These are phyloP conservation scores for Thelaira solivaga DNA, from an alignment of 2,888 invertebrate species.

Conservation along the genomic window DNA sequence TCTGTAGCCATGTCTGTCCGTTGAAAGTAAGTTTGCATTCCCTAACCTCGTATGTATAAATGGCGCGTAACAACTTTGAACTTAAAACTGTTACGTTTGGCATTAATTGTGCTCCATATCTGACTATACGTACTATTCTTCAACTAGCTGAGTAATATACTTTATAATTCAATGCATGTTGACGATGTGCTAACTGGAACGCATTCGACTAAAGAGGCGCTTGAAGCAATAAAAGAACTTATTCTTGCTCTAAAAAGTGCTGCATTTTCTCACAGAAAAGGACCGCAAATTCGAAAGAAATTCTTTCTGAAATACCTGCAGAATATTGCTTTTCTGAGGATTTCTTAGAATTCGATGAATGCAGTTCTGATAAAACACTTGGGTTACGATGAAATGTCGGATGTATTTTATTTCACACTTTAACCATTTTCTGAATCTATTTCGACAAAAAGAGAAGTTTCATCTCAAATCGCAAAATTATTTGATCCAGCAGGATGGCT, in stretches of 20 bases:
- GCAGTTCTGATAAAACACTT: not conserved
- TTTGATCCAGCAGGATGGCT: no score
- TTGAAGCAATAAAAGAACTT: not conserved
- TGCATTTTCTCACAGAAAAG: no score
- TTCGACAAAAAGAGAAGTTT: no score
- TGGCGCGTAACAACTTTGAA: not conserved
- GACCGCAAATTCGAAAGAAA: no score
- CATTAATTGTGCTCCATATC: not conserved
- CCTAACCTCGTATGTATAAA: no score
- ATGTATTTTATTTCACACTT: not conserved
- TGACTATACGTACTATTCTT: not conserved
- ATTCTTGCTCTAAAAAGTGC: not conserved
- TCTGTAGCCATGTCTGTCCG: no score
- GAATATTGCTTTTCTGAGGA: not conserved
- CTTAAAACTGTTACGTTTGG: not conserved
- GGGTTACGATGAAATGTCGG: not conserved
- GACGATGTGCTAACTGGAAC: slow-evolving; percentile 3
- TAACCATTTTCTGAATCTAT: no score
- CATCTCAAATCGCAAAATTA: no score
- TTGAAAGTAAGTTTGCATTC: no score
- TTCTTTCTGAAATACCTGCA: no score
- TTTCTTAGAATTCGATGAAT: not conserved
- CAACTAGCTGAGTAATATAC: not conserved
- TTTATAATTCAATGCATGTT: not conserved
- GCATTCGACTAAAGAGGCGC: not conserved